These are phyloP conservation scores for Brachionus koreanus DNA, from an alignment of 1,140 invertebrate genomes.

Conservation along the genomic window DNA sequence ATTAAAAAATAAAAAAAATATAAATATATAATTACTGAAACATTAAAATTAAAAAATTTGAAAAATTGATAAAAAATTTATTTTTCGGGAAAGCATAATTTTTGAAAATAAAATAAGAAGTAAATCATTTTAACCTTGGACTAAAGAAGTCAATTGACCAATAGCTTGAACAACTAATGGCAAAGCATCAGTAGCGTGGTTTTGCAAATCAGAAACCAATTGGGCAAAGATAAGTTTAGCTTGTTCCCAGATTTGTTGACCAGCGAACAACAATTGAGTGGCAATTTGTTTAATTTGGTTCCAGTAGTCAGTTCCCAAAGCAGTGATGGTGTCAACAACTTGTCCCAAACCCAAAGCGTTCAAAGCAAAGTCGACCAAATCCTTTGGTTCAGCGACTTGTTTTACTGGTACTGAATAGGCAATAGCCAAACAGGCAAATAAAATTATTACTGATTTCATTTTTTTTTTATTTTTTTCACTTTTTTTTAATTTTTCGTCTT, in stretches of 20 bases:
- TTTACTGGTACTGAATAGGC: not conserved
- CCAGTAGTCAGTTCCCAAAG: not conserved
- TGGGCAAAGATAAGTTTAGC: not conserved
- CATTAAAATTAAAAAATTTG: too few relatives aligned
- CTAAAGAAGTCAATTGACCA: not conserved
- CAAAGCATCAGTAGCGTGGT: constrained; percentile 19
- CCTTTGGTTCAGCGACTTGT: not conserved
- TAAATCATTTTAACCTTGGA: not conserved
- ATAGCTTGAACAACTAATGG: not conserved
- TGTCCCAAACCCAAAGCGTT: constrained; percentile 23
- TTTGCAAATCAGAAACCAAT: not conserved
- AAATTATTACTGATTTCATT: not conserved
- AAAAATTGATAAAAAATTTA: too few relatives aligned
- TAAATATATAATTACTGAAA: too few relatives aligned
- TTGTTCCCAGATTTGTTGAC: constrained; percentile 20
- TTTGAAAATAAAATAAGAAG: not conserved
- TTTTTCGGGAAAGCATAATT: too few relatives aligned
- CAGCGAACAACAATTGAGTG: constrained; percentile 26
- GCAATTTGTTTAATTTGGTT: not conserved
- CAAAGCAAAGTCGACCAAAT: not conserved
- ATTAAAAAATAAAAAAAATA: too few relatives aligned
- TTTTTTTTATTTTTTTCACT: not conserved
- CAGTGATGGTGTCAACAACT: not conserved
- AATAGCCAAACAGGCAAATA: constrained; percentile 6
- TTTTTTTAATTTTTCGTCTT: not conserved